Evolutionary conservation across 2,797 vertebrate species (phyloP).

Genomic region (Neosalanx taihuensis): DNA sequence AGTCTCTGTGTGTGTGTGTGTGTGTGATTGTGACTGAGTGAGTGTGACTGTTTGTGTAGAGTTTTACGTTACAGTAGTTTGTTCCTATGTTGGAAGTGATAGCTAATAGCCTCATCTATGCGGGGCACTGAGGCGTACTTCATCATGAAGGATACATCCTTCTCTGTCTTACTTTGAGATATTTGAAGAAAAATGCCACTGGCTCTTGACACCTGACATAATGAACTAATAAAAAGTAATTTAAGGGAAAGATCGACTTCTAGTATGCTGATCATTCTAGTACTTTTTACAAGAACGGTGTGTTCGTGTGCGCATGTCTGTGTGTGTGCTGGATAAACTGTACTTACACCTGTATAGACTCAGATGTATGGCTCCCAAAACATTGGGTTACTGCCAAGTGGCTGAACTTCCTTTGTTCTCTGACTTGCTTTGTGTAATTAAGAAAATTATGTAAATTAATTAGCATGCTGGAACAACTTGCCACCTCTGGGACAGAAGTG

Average conservation of each 20-base stretch:
- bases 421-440: slow-evolving; percentile 15
- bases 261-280: not conserved
- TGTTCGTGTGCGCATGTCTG: not conserved
- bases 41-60: slow-evolving; percentile 22
- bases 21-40: slow-evolving; percentile 25
- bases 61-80: slow-evolving; percentile 32
- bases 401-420: slow-evolving; percentile 4
- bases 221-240: slow-evolving; percentile 34
- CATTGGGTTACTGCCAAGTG: slow-evolving; percentile 7
- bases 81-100: slow-evolving; percentile 50
- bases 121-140: slow-evolving; percentile 51
- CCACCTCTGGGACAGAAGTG: slow-evolving; percentile 6
- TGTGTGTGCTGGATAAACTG: not conserved
- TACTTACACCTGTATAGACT: slow-evolving; percentile 6
- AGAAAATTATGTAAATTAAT: slow-evolving; percentile 14
- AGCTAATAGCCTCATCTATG: slow-evolving; percentile 65
- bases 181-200: slow-evolving; percentile 40
- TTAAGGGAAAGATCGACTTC: slow-evolving; percentile 19
- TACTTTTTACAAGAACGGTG: not conserved
- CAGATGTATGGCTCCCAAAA: slow-evolving; percentile 5
- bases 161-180: slow-evolving; percentile 35
- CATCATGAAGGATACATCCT: slow-evolving; percentile 47
- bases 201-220: slow-evolving; percentile 15
- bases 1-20: slow-evolving; percentile 12
- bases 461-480: slow-evolving; percentile 9